Evolutionary conservation across 2,888 invertebrate genomes (phyloP), one percentile per base, ranked within the genome.

Genomic region (Antheraea yamamai): DNA sequence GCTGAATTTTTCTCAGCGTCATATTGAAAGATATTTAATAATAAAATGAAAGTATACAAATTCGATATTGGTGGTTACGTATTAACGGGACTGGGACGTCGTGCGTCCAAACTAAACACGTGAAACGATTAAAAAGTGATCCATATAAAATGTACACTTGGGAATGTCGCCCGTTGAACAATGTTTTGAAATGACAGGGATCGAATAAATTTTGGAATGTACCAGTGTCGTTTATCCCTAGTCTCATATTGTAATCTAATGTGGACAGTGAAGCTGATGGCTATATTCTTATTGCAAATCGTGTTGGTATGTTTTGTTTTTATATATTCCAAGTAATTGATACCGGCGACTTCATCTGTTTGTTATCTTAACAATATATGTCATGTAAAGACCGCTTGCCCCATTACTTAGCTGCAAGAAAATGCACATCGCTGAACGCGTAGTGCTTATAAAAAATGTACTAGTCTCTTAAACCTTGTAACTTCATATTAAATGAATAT

Each of bases 291-390:
- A 58, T 73, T 84, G 3, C 82, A 84, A 6, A 77, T 85, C 23
- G 74, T 81, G 6, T 76, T 83, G 85, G 84, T 85, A 81, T 78
- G 85, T 77, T 58, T 23, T 61, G 55, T 55, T 18, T 61, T 20
- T 61, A 61, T 61, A 23, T 61, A 23, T 61, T 8, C n/a, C 8
- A 20, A 61, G 10, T 20, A n/a, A 10, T 61, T 8, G 20, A n/a
- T 61, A n/a, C 20, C 58, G 18, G n/a, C n/a, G n/a, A 61, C 6
- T 55, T 55, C 2, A 18, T 18, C 55, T 18, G 55, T 55, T 55
- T 55, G 18, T 55, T 55, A 6, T 16, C 1, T 18, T 39, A 39
- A 10, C 2, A 39, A 39, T 39, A 39, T 39, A 39, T 39, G 6
- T 39, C 10, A 8, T 39, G 3, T 8, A 39, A 2, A 39, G 39